Percentiles rank a stretch among this genome's conserved stretches.
These are phyloP conservation scores for Aurelia sp. DNA, from an alignment of 30 jellyfish, hydroid and myxozoan genomes.

Conservation along the genomic window DNA sequence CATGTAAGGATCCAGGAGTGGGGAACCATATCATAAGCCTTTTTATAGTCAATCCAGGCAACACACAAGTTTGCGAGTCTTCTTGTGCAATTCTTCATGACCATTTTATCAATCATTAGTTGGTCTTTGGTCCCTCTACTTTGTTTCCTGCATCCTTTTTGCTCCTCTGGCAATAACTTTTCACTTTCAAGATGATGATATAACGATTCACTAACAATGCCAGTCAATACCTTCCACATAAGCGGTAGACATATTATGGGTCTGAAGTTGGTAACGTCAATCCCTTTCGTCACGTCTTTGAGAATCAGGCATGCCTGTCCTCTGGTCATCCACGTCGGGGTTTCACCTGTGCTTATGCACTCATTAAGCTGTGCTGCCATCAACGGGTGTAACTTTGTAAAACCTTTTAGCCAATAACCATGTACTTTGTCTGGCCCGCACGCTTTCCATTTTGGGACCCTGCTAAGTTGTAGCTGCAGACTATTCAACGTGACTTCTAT, in stretches of 20 bases:
- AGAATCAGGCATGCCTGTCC: constrained; percentile 38
- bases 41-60: too few species aligned
- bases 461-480: constrained; percentile 13
- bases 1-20: too few species aligned
- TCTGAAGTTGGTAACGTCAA: constrained; percentile 53
- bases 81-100: too few species aligned
- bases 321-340: not conserved
- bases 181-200: constrained; percentile 10
- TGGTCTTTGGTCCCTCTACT: constrained; percentile 40
- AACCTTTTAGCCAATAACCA: constrained; percentile 19
- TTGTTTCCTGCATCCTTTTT: constrained; percentile 29
- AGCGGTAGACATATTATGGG: constrained; percentile 50
- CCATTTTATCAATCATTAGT: too few species aligned
- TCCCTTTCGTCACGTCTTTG: constrained; percentile 43
- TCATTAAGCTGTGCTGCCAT: too few species aligned
- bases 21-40: too few species aligned
- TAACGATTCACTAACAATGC: constrained; percentile 40
- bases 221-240: not conserved
- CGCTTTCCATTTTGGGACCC: constrained; percentile 44
- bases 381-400: too few species aligned
- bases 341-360: too few species aligned
- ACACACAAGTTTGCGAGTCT: constrained; percentile 16
- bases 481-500: not conserved
- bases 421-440: constrained; percentile 47
- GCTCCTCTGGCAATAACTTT: too few species aligned